A percentile compares a stretch with the other conserved stretches of the same genome.
Evolutionary conservation across 2,113 vertebrate species (phyloP).

Genomic region (Periophthalmus modestus): DNA sequence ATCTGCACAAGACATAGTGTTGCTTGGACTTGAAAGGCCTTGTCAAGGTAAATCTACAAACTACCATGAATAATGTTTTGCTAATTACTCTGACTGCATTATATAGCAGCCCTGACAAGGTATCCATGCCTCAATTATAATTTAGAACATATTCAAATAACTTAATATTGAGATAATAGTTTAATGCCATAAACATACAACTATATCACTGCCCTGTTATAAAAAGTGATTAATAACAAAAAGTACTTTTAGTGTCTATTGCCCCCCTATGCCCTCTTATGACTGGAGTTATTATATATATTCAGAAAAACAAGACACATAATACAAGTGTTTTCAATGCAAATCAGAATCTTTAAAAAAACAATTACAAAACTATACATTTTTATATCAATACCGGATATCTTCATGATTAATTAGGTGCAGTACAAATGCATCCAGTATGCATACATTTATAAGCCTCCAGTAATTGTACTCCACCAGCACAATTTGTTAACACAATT

Average conservation of each 20-base stretch:
- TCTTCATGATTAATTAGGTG: background rate
- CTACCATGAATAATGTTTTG: background rate
- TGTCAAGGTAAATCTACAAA: constrained; percentile 34
- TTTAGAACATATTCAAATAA: background rate
- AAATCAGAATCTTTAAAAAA: background rate
- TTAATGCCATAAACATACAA: background rate
- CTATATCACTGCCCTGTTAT: too few relatives aligned
- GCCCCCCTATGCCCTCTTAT: background rate
- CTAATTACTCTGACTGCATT: constrained; percentile 10
- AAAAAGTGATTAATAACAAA: background rate
- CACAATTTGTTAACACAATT: constrained; percentile 44
- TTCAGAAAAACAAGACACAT: too few relatives aligned
- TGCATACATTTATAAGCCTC: constrained; percentile 30
- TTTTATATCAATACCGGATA: background rate
- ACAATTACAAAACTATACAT: background rate
- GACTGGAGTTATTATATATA: background rate
- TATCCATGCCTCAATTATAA: constrained; percentile 6
- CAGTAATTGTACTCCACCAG: constrained; percentile 21
- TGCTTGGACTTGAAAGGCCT: constrained; percentile 28
- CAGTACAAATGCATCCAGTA: background rate
- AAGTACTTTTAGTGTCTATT: background rate
- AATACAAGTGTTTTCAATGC: too few relatives aligned
- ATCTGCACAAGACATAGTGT: constrained; percentile 31
- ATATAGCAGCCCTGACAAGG: constrained; percentile 31
- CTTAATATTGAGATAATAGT: background rate